Base-by-base conservation (phyloP, 2,888 invertebrate species). In the Ferrisia virgata region DNA sequence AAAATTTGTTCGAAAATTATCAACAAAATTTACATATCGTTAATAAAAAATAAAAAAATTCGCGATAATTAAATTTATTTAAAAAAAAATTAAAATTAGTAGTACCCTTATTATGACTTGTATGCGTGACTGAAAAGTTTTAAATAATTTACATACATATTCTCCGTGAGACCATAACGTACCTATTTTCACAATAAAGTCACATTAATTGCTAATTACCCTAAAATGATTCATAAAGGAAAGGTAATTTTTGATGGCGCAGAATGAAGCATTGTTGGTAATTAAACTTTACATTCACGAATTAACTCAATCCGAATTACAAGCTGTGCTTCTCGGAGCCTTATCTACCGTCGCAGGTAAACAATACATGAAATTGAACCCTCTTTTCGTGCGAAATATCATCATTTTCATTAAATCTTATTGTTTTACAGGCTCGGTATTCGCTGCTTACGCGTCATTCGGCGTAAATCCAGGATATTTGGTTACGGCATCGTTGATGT, bases 401-500 rank as follows among this genome's bases (percentile, higher is more conserved):
- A n/a, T 78, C 22, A 33, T 78, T 78, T 78, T 39, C 40, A 36
- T 18, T 40, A 22, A 40, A 22, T n/a, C 25, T 25, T 80, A 31
- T 25, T 28, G 18, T 81, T 25, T 64, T 28, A 15, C 36, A 92
- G 94, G 94, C 15, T 94, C 96, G 0, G 96, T 98, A 0, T 90
- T 99, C 87, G 98, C 97, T 0, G 96, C 97, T 0, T 99, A 97
- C 88, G 95, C 98, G 83, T 92, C 92, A 2, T 97, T 96, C 88
- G 97, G 97, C 0, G 96, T 97, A 0, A 92, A 93, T 79, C 93
- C 98, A 0, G 92, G 94, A 0, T 95, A 98, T 89, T 90, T 99
- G 53, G 93, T 99, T 86, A 96, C 97, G 0, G 96, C 98, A 0
- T 95, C 96, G 85, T 94, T 99, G 0, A 98, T 99, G 98, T 96